Percentiles rank a stretch among this genome's conserved stretches.
These are phyloP conservation scores for Peromyscus aztecus DNA, from an alignment of 2,797 vertebrate species.

Conservation along the genomic window DNA sequence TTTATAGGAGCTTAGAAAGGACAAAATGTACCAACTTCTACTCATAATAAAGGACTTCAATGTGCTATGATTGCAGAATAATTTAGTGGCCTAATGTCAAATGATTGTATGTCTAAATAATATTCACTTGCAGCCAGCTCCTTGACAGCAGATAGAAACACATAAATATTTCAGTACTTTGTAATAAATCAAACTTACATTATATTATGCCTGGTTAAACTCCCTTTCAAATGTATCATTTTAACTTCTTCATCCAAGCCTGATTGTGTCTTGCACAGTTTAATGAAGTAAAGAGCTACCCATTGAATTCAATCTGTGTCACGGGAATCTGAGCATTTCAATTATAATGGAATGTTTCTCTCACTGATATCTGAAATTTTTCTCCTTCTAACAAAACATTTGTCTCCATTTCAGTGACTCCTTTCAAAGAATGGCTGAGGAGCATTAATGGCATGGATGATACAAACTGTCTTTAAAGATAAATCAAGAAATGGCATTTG, in stretches of 20 bases:
- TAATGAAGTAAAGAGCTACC: slow-evolving; percentile 67
- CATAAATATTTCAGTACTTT: slow-evolving; percentile 73
- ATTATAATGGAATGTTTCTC: slow-evolving; percentile 42
- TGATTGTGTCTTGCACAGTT: not conserved
- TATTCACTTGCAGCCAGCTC: slow-evolving; percentile 37
- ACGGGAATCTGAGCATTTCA: slow-evolving; percentile 66
- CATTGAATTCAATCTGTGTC: slow-evolving; percentile 66
- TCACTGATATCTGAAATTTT: slow-evolving; percentile 42
- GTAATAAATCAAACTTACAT: slow-evolving; percentile 60
- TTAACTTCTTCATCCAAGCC: slow-evolving; percentile 52
- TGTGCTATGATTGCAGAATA: slow-evolving; percentile 42
- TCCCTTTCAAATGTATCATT: slow-evolving; percentile 63
- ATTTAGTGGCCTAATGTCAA: slow-evolving; percentile 45
- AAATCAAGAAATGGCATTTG: slow-evolving; percentile 3
- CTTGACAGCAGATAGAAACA: slow-evolving; percentile 64
- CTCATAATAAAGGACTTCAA: not conserved
- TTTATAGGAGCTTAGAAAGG: too few relatives aligned
- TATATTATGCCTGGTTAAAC: slow-evolving; percentile 67
- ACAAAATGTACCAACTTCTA: not conserved
- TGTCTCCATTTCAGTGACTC: not conserved
- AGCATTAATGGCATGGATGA: not conserved
- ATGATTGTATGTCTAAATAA: slow-evolving; percentile 65
- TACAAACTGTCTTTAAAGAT: not conserved
- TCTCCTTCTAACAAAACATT: slow-evolving; percentile 50
- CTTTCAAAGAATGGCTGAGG: not conserved